Evolutionary conservation across 2,797 vertebrate species (phyloP).

Genomic region (Novumbra hubbsi): DNA sequence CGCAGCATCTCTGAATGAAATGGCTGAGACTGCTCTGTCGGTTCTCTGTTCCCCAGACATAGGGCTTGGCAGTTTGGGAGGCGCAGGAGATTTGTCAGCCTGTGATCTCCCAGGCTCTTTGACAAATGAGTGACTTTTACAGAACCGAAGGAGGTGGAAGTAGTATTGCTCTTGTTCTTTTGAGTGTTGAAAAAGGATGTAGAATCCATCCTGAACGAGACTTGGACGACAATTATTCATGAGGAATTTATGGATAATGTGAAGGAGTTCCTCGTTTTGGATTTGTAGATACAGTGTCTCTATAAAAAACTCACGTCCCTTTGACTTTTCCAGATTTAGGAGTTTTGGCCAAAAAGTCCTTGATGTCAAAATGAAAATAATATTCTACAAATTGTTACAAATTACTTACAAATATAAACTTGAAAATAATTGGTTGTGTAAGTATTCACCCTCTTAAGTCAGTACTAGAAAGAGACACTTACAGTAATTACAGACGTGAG

Average conservation of each 20-base stretch:
- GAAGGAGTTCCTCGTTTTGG: background rate
- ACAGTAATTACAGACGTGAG: no score
- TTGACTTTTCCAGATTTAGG: background rate
- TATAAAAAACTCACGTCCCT: background rate
- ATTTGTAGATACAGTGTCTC: background rate
- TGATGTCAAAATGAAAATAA: no score
- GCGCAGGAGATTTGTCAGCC: constrained; percentile 74
- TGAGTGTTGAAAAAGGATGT: constrained; percentile 11
- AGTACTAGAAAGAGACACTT: no score
- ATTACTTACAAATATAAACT: no score
- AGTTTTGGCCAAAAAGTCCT: no score
- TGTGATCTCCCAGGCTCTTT: constrained; percentile 75
- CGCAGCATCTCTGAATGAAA: constrained; percentile 68
- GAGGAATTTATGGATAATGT: constrained; percentile 58
- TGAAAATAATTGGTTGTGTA: no score
- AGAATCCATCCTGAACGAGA: constrained; percentile 71
- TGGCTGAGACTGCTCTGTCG: constrained; percentile 51
- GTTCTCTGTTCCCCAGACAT: constrained; percentile 67
- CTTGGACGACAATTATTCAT: constrained; percentile 45
- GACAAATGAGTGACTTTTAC: constrained; percentile 77
- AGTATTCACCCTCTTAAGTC: no score
- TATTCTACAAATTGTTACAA: no score
- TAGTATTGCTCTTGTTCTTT: constrained; percentile 54
- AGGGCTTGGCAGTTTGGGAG: constrained; percentile 71
- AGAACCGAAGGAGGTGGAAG: constrained; percentile 57